Evolutionary conservation across 1,140 invertebrate species (phyloP), one percentile per base, ranked within the genome.

Genomic region (Dermatophagoides farinae): DNA sequence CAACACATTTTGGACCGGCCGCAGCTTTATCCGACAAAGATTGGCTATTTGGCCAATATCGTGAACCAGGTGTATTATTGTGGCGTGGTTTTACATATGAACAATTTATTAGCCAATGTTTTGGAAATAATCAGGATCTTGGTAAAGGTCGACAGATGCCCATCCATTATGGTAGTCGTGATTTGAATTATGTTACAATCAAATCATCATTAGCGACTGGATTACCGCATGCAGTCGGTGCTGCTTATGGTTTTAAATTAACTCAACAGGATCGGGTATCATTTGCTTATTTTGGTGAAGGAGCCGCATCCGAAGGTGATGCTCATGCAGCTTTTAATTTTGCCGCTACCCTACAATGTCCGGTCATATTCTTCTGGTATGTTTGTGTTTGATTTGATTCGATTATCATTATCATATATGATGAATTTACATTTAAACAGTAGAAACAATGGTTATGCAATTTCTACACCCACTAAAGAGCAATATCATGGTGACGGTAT

Each of bases 271-370:
- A 85, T 50, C 74, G 78, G 1, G 85, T 87, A 70, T 88, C 93
- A 1, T 79, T 88, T 52, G 92, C 88, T 69, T 99, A 96, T 72
- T 99, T 98, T 75, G 96, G 96, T 0, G 96, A 99, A 66, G 96
- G 96, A 23, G 92, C 92, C 6, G 88, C 93, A 0, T 96, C 90
- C 44, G 93, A 97, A 75, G 96, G 60, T 20, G 96, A 99, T 76
- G 86, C 90, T 6, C 91, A 97, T 75, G 90, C 92, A n/a, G 96
- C 91, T 0, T 86, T 99, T 64, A 99, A 99, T 76, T 98, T 99
- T 77, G 88, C 95, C n/a, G 84, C 91, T 0, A 96, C 91, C 10
- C 74, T 99, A 0, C 79, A 88, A 25, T 95, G 89, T 70, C 96
- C 96, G 0, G 79, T 98, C 12, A 85, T 99, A 65, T 86, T 98